Evolutionary conservation across 2,888 invertebrate species (phyloP).

Genomic region (Diarsia brunnea): DNA sequence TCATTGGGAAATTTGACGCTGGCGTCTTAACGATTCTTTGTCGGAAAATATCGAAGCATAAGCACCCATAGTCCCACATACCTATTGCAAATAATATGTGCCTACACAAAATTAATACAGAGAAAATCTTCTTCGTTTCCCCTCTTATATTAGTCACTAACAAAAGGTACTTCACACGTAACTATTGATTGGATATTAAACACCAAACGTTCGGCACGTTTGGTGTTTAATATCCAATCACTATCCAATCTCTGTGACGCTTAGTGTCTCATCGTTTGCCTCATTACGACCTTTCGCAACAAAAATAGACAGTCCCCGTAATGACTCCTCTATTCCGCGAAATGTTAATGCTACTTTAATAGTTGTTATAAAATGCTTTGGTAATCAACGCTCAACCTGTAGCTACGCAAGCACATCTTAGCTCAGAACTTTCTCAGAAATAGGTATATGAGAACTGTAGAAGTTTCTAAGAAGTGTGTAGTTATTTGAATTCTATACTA

Average conservation of each 20-base stretch:
- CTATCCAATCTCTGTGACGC: constrained; percentile 4
- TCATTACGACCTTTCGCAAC: constrained; percentile 33
- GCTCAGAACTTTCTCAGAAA: constrained; percentile 37
- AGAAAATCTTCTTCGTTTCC: constrained; percentile 2
- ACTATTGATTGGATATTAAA: constrained; percentile 50
- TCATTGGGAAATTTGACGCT: no score
- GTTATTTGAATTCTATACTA: constrained; percentile 22
- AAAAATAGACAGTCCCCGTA: constrained; percentile 36
- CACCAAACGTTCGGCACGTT: constrained; percentile 36
- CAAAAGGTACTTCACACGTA: constrained; percentile 35
- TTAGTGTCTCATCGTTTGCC: constrained; percentile 1
- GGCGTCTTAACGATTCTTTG: no score
- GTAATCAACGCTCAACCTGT: constrained; percentile 33
- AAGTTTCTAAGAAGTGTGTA: constrained; percentile 19
- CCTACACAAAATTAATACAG: neutral
- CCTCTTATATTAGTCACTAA: constrained; percentile 14
- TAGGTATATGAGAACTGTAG: constrained; percentile 14
- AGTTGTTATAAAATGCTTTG: constrained; percentile 49
- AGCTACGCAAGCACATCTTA: constrained; percentile 21
- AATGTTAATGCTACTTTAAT: constrained; percentile 58
- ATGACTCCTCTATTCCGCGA: constrained; percentile 29
- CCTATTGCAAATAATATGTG: neutral
- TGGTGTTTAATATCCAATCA: no score
- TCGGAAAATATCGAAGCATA: neutral
- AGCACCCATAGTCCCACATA: no score